Conservation (phyloP, 2,113 vertebrate species). For the Danionella cerebrum region DNA sequence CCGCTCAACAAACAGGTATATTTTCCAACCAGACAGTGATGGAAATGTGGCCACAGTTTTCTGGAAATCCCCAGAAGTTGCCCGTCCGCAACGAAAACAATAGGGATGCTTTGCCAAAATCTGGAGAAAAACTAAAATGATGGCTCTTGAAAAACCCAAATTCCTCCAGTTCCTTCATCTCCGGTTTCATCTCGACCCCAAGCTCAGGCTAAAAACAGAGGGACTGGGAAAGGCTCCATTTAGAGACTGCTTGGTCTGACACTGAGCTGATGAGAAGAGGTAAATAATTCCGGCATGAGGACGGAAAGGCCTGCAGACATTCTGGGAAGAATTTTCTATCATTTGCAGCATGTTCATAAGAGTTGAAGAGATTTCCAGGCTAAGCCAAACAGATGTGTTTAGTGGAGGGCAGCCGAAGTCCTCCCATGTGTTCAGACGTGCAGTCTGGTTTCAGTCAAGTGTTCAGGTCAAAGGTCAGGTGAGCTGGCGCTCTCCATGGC, state of each 20-base stretch:
- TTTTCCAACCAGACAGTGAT: background rate
- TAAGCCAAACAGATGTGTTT: background rate
- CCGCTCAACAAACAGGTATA: background rate
- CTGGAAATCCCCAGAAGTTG: constrained; percentile 30
- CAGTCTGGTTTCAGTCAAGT: constrained; percentile 10
- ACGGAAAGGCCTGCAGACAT: constrained; percentile 44
- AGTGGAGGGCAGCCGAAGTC: background rate
- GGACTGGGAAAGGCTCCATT: constrained; percentile 14
- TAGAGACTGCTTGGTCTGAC: constrained; percentile 19
- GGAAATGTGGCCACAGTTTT: background rate
- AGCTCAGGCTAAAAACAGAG: constrained; percentile 32
- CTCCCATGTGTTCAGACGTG: background rate
- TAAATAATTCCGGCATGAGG: constrained; percentile 30
- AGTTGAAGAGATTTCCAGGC: background rate
- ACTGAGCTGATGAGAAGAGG: constrained; percentile 13
- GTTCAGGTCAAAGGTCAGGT: background rate
- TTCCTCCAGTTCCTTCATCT: constrained; percentile 24
- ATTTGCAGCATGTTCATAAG: background rate
- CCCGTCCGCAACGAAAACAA: constrained; percentile 22
- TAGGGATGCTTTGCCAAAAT: constrained; percentile 17
- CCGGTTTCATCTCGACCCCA: constrained; percentile 8
- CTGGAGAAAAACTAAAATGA: constrained; percentile 6
- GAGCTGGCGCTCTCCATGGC: constrained; percentile 3
- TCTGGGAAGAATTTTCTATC: constrained; percentile 28
- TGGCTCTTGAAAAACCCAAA: constrained; percentile 30